Conservation (phyloP, 2,797 vertebrate species). For the Eurystomus glaucurus region DNA sequence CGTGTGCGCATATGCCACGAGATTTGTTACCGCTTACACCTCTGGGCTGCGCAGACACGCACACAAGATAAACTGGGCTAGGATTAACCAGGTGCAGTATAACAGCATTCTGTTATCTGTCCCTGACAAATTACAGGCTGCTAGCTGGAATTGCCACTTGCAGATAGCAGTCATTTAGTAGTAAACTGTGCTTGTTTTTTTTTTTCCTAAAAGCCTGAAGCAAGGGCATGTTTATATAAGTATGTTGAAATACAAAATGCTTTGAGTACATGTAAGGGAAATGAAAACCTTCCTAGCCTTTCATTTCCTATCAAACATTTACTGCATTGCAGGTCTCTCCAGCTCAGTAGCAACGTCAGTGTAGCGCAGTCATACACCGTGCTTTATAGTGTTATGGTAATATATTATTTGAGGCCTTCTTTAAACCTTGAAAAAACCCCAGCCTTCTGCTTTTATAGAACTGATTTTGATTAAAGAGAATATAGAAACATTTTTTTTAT, state of each 20-base stretch:
- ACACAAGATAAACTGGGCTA: slow-evolving; percentile 49
- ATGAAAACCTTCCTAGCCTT: slow-evolving; percentile 35
- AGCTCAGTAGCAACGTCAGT: not conserved
- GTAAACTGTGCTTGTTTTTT: slow-evolving; percentile 61
- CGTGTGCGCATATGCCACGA: not conserved
- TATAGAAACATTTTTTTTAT: slow-evolving; percentile 9
- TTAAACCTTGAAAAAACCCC: not conserved
- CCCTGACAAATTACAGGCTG: slow-evolving; percentile 72
- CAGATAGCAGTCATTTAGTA: slow-evolving; percentile 63
- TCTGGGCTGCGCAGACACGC: not conserved
- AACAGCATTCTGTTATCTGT: slow-evolving; percentile 59
- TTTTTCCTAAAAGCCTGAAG: slow-evolving; percentile 64
- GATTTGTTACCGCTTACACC: slow-evolving; percentile 1
- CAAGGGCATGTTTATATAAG: slow-evolving; percentile 67
- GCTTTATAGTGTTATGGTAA: slow-evolving; percentile 31
- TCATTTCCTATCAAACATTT: slow-evolving; percentile 40
- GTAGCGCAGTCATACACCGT: not conserved
- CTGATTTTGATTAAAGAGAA: slow-evolving; percentile 62
- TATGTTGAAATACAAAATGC: slow-evolving; percentile 69
- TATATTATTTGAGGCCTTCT: slow-evolving; percentile 52
- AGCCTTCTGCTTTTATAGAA: slow-evolving; percentile 57
- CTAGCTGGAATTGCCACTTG: slow-evolving; percentile 50
- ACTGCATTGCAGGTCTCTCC: slow-evolving; percentile 71
- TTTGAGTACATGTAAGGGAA: slow-evolving; percentile 58
- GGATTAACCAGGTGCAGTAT: slow-evolving; percentile 70